Percentiles rank a stretch among this genome's conserved stretches.
These are phyloP conservation scores for Trachelus troglodyta DNA, from an alignment of 2,888 invertebrate genomes.

Conservation along the genomic window DNA sequence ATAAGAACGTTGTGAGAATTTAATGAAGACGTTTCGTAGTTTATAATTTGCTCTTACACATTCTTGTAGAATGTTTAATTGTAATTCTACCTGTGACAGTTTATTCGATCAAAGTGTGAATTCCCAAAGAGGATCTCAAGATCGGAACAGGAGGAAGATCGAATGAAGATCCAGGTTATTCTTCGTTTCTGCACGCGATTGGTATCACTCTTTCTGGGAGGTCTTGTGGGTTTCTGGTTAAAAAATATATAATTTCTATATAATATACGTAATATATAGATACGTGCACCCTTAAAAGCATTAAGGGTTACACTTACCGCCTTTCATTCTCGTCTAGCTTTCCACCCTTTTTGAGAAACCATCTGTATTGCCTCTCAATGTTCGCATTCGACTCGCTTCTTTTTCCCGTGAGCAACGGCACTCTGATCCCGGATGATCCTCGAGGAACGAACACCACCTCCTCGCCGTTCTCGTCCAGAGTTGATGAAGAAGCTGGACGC, in stretches of 20 bases:
- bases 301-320: neutral
- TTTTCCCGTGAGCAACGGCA: constrained; percentile 13
- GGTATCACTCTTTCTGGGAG: neutral
- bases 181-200: neutral
- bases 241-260: neutral
- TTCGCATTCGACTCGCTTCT: constrained; percentile 28
- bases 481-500: neutral
- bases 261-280: neutral
- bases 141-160: neutral
- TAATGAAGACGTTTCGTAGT: neutral
- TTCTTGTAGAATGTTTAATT: neutral
- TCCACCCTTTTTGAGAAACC: constrained; percentile 31
- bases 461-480: neutral
- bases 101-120: neutral
- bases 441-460: neutral
- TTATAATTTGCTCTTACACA: neutral
- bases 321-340: neutral
- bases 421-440: neutral
- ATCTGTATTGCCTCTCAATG: constrained; percentile 29
- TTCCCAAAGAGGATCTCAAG: neutral
- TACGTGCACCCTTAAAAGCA: neutral
- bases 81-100: neutral
- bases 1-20: neutral
- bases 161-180: neutral
- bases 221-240: neutral